phyloP scores from a whole-genome alignment of 2,888 invertebrate genomes.

The Cancer borealis region DNA sequence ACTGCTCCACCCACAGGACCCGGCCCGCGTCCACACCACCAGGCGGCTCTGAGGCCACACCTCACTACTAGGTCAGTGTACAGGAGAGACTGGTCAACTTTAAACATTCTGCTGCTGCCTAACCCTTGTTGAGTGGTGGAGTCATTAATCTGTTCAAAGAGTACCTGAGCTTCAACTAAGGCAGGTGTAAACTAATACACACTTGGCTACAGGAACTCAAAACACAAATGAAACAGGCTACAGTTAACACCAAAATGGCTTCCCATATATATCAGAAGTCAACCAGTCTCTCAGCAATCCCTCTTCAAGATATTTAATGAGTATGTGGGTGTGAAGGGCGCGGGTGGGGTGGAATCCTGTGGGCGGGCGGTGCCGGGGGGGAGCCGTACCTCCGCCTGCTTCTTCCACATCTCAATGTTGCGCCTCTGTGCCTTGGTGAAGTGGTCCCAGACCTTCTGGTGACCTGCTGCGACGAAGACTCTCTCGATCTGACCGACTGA shows the following conservation, averaged over 20 bases:
- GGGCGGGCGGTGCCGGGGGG: constrained; percentile 61
- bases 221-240: neutral
- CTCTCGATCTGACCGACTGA: constrained; percentile 99
- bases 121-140: neutral
- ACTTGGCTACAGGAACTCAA: constrained; percentile 21
- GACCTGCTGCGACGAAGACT: constrained; percentile 96
- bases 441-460: constrained; percentile 99
- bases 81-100: neutral
- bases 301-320: neutral
- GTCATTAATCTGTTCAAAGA: neutral
- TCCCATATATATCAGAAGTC: neutral
- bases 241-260: neutral
- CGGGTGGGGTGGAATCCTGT: constrained; percentile 53
- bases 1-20: constrained; percentile 62
- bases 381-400: constrained; percentile 90
- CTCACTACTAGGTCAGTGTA: neutral
- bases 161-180: neutral
- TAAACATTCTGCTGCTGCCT: neutral
- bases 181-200: neutral
- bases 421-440: constrained; percentile 99
- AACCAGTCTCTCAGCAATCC: neutral
- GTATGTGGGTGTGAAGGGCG: constrained; percentile 46
- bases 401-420: constrained; percentile 99
- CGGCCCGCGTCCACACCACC: neutral
- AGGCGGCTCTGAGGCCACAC: neutral